These are phyloP conservation scores for Drosophila kanekoi DNA, from an alignment of 2,888 invertebrate genomes.

Conservation along the genomic window DNA sequence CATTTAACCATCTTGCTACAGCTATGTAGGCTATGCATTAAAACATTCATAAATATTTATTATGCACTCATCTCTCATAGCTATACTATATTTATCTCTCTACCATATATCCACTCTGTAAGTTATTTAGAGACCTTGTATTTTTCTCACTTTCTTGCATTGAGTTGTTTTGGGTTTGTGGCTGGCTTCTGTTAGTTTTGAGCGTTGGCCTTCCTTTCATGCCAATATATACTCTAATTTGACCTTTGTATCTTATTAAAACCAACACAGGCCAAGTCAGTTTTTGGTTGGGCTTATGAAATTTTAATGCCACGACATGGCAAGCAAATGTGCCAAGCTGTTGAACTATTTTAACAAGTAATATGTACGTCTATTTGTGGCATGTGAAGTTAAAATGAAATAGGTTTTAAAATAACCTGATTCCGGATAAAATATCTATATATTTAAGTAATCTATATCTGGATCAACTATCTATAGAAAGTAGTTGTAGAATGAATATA, in stretches of 20 bases:
- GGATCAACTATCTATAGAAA: too few relatives aligned
- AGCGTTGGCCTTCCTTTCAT: constrained; percentile 6
- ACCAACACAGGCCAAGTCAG: constrained; percentile 1
- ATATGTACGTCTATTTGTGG: too few relatives aligned
- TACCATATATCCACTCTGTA: neutral
- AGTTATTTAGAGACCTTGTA: constrained; percentile 3
- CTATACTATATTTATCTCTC: neutral
- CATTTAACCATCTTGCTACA: too few relatives aligned
- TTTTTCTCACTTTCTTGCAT: neutral
- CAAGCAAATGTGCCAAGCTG: neutral
- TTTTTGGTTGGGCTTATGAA: constrained; percentile 13
- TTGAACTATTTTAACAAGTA: too few relatives aligned
- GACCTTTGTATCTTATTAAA: constrained; percentile 23
- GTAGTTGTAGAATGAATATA: too few relatives aligned
- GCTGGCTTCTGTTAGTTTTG: neutral
- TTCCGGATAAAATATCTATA: too few relatives aligned
- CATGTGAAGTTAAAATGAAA: too few relatives aligned
- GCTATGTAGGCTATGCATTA: too few relatives aligned
- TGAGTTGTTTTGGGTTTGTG: neutral
- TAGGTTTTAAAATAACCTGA: too few relatives aligned
- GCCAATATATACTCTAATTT: constrained; percentile 9
- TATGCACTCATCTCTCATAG: neutral
- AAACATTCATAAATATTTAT: neutral
- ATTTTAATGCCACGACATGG: constrained; percentile 12
- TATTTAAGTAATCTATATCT: too few relatives aligned